phyloP scores from a whole-genome alignment of 1,140 invertebrate species.

The Drosophila bipectinata region DNA sequence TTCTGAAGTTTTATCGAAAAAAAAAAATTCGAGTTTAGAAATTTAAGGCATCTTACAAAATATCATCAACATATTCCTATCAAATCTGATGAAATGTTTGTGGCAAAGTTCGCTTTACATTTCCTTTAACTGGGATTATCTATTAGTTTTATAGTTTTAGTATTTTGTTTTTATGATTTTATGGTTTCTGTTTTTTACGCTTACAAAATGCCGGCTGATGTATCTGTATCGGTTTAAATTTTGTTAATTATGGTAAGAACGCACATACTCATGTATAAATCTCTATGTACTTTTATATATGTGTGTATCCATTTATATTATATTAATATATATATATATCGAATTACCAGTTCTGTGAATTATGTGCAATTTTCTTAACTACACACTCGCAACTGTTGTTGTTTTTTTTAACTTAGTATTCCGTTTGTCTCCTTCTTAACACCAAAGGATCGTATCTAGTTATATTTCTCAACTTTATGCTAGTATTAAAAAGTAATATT shows the following conservation, averaged over 20 bases:
- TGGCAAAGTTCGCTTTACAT: conserved; percentile 17
- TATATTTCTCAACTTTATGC: conserved; percentile 57
- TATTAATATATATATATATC: conserved; percentile 43
- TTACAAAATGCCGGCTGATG: conserved; percentile 53
- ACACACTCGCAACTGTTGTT: conserved; percentile 50
- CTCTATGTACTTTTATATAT: conserved; percentile 36
- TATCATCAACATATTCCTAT: conserved; percentile 40
- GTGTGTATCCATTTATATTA: conserved; percentile 53
- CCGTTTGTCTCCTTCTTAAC: conserved; percentile 27
- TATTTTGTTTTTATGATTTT: conserved; percentile 23
- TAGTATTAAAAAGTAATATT: conserved; percentile 78
- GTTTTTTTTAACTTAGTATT: conserved; percentile 38
- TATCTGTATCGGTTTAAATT: conserved; percentile 68
- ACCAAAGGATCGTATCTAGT: conserved; percentile 47
- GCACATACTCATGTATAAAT: conserved; percentile 49
- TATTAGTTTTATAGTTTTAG: conserved; percentile 30
- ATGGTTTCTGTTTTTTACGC: conserved; percentile 24
- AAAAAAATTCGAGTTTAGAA: conserved; percentile 32
- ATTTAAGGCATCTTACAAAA: conserved; percentile 41
- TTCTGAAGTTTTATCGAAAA: conserved; percentile 12
- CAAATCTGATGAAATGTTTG: conserved; percentile 38
- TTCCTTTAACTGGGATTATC: conserved; percentile 45
- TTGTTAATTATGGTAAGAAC: conserved; percentile 75
- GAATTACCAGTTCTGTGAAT: conserved; percentile 79
- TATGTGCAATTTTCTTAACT: conserved; percentile 56